Percentiles rank a stretch among this genome's conserved stretches.
phyloP scores from a whole-genome alignment of 2,888 invertebrate species.

The Zhuqinia jingwanae region DNA sequence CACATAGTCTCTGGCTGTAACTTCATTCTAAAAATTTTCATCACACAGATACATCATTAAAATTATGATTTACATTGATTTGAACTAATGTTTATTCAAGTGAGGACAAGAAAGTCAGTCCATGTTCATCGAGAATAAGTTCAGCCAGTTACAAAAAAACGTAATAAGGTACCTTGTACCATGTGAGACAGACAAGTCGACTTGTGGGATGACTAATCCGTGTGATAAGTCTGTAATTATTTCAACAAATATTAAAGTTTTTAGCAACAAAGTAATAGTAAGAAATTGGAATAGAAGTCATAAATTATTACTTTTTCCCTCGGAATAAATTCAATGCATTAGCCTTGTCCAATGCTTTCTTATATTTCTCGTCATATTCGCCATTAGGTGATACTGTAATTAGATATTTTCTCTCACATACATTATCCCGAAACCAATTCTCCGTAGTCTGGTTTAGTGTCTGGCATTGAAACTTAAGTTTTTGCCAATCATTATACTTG shows the following conservation, averaged over 20 bases:
- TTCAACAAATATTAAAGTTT: background rate
- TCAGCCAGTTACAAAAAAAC: background rate
- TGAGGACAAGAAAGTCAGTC: too few species aligned
- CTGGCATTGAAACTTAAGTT: background rate
- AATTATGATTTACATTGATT: background rate
- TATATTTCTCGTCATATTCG: background rate
- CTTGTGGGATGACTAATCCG: background rate
- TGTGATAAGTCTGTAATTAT: background rate
- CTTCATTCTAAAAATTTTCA: conserved; percentile 24
- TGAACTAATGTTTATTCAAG: too few species aligned
- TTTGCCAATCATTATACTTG: conserved; percentile 37
- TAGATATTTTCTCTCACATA: conserved; percentile 2
- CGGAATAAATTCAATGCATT: conserved; percentile 50
- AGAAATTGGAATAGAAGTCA: too few species aligned
- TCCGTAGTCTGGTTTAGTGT: conserved; percentile 28
- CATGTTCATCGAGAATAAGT: background rate
- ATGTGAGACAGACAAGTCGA: conserved; percentile 24
- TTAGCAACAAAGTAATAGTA: background rate
- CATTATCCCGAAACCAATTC: background rate
- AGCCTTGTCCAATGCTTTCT: conserved; percentile 16
- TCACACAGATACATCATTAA: background rate
- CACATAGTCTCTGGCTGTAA: background rate
- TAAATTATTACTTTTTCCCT: conserved; percentile 54
- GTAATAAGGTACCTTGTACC: conserved; percentile 37
- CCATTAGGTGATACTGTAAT: background rate